phyloP scores from a whole-genome alignment of 2,888 invertebrate species.

The Hofmannophila pseudospretella region DNA sequence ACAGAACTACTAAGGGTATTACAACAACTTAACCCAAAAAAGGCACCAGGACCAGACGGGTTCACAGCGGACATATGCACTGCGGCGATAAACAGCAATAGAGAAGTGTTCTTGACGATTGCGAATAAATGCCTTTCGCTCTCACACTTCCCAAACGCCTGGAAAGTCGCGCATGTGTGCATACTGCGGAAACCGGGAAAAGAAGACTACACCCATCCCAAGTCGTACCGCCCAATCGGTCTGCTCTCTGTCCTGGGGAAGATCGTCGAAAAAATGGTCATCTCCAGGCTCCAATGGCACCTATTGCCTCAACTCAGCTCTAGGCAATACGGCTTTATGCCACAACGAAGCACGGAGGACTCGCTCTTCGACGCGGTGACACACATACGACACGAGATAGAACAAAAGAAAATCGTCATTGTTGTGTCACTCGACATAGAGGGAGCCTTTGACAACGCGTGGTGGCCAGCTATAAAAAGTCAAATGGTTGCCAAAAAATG shows the following conservation, averaged over 20 bases:
- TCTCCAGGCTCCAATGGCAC: not conserved
- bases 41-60: conserved; percentile 15
- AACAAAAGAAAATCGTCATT: not conserved
- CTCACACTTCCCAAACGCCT: no score
- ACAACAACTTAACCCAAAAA: conserved; percentile 8
- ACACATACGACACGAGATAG: not conserved
- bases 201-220: not conserved
- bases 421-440: not conserved
- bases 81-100: not conserved
- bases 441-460: not conserved
- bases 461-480: not conserved
- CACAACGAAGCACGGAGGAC: conserved; percentile 9
- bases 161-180: not conserved
- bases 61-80: conserved; percentile 11
- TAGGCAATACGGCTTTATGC: conserved; percentile 9
- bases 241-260: not conserved
- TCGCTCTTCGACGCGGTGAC: not conserved
- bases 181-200: not conserved
- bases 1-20: conserved; percentile 3
- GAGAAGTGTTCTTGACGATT: no score
- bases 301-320: not conserved
- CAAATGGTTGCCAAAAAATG: not conserved
- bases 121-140: no score
- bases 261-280: not conserved
- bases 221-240: not conserved